phyloP scores from a whole-genome alignment of 2,797 vertebrate genomes.

The Amphiprion clarkii region DNA sequence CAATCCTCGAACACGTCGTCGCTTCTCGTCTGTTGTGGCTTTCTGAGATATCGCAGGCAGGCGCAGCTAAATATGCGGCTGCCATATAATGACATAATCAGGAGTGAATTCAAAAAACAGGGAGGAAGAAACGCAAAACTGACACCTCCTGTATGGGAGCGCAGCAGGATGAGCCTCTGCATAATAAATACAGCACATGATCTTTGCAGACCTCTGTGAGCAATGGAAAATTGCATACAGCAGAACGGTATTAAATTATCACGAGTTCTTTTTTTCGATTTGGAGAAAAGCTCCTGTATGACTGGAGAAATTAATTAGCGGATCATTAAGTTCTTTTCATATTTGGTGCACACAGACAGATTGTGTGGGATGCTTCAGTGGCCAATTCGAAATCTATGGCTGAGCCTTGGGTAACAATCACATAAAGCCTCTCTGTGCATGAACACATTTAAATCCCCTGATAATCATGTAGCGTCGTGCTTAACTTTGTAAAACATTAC shows the following conservation, averaged over 20 bases:
- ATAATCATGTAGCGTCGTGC: neutral
- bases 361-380: conserved; percentile 41
- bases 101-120: conserved; percentile 61
- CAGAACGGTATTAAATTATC: conserved; percentile 29
- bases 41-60: conserved; percentile 61
- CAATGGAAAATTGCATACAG: conserved; percentile 47
- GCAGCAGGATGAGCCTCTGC: conserved; percentile 36
- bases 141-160: conserved; percentile 59
- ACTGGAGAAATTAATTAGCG: conserved; percentile 50
- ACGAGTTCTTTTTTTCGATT: conserved; percentile 22
- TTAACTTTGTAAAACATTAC: neutral
- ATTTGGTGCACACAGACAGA: conserved; percentile 49
- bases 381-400: conserved; percentile 48
- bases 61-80: conserved; percentile 51
- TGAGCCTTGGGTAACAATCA: conserved; percentile 44
- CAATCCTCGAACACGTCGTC: conserved; percentile 64
- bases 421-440: conserved; percentile 35
- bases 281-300: conserved; percentile 30
- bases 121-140: conserved; percentile 50
- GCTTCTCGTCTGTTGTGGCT: conserved; percentile 57
- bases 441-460: conserved; percentile 11
- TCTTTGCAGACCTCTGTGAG: conserved; percentile 53
- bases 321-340: conserved; percentile 50
- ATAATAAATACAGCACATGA: conserved; percentile 56
- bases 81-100: conserved; percentile 77